phyloP scores from a whole-genome alignment of 2,797 vertebrate species.

The Psittacula echo region DNA sequence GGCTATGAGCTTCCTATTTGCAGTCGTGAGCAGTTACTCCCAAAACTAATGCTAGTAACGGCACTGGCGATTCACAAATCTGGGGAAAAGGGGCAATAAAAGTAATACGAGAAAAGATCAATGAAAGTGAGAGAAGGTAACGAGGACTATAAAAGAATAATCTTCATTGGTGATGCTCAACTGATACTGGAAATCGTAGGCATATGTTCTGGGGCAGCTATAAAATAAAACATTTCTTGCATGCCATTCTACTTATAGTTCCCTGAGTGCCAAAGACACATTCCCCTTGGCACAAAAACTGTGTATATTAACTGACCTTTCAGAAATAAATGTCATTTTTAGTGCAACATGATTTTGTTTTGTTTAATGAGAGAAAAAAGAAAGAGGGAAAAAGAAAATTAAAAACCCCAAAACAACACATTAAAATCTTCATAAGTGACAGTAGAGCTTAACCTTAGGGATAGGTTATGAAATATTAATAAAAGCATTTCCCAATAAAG shows the following conservation, averaged over 20 bases:
- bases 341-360: neutral
- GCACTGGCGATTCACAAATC: neutral
- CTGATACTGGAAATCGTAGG: neutral
- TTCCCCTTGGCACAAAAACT: neutral
- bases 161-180: neutral
- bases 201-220: neutral
- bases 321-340: constrained; percentile 32
- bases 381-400: accelerated
- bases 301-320: constrained; percentile 27
- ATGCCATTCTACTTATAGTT: neutral
- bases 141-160: neutral
- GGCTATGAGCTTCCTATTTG: neutral
- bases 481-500: neutral
- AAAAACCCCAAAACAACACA: neutral
- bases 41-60: neutral
- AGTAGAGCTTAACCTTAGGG: neutral
- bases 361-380: neutral
- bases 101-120: neutral
- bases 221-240: constrained; percentile 1
- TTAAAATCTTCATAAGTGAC: neutral
- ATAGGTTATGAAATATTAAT: neutral
- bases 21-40: neutral
- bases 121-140: neutral
- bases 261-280: neutral
- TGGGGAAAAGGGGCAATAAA: neutral